phyloP scores from a whole-genome alignment of 2,888 invertebrate species.

The Drosophila fulvimacula region DNA sequence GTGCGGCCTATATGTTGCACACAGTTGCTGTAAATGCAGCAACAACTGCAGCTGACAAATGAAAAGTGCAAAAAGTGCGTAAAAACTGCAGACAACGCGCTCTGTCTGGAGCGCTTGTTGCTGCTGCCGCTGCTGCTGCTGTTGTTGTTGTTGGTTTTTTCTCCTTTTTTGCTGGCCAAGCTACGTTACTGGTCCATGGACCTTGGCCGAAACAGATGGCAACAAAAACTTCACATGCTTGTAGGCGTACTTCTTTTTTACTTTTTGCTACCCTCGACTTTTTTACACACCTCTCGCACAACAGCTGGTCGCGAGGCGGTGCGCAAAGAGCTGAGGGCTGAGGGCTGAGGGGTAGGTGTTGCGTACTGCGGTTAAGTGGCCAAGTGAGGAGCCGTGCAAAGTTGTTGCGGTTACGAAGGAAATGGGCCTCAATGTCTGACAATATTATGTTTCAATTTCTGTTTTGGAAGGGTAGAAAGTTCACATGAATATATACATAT shows the following conservation, averaged over 20 bases:
- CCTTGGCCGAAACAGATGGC: conserved; percentile 73
- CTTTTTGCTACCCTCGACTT: conserved; percentile 16
- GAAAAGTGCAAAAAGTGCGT: conserved; percentile 78
- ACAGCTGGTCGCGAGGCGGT: background rate
- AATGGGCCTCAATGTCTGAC: conserved; percentile 81
- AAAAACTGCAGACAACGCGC: conserved; percentile 66
- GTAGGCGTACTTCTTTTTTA: conserved; percentile 70
- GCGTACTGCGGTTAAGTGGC: conserved; percentile 71
- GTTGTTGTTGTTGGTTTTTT: conserved; percentile 1
- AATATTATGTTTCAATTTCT: conserved; percentile 80
- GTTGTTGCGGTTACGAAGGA: conserved; percentile 77
- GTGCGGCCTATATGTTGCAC: conserved; percentile 58
- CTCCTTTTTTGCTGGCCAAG: conserved; percentile 35
- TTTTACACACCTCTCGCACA: conserved; percentile 74
- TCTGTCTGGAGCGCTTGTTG: conserved; percentile 35
- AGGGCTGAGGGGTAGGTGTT: conserved; percentile 8
- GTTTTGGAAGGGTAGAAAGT: conserved; percentile 32
- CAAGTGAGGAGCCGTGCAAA: conserved; percentile 41
- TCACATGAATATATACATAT: conserved; percentile 3
- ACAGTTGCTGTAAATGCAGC: conserved; percentile 68
- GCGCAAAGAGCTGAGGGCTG: background rate
- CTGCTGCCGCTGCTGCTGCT: conserved; percentile 14
- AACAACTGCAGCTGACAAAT: conserved; percentile 65
- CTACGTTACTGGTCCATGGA: conserved; percentile 73
- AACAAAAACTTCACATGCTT: conserved; percentile 72